Base-by-base conservation (phyloP, 2,888 invertebrate species). In the Polymixis lichenea region DNA sequence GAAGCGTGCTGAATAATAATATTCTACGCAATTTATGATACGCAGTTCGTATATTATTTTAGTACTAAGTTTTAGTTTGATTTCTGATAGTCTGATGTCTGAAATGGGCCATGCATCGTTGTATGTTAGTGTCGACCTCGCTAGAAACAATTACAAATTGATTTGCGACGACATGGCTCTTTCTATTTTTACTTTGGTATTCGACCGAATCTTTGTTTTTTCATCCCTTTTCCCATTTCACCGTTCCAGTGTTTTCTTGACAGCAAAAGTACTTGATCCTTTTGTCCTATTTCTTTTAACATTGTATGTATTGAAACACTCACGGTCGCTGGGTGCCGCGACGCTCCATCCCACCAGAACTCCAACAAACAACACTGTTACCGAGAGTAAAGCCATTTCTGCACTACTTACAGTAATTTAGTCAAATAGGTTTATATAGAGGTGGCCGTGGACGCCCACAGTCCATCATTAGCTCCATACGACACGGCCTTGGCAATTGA, bases 371-470 rank as follows among this genome's bases (percentile, higher is more conserved):
- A 86, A 90, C 92, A 95, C 90, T 85, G 89, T 90, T 80, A 92
- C 89, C 83, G 87, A 90, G 80, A 91, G 86, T 82, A 86, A 87
- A 86, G 89, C 89, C 95, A 96, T 95, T 87, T 90, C 88, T 89
- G 88, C 89, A 93, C 92, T 92, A 91, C 90, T 90, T 93, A 90
- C 90, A 89, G 88, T 88, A 87, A 90, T 93, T 90, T 90, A 90
- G 90, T 85, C 87, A 89, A 93, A 88, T 92, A 88, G 93, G 93
- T 92, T 93, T 95, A 95, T 96, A 95, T 96, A 95, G 89, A 85
- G 86, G 82, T 90, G 94, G 90, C 94, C 93, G 90, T 94, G 93
- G 86, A 91, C 93, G 92, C 95, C 95, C 94, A 96, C 96, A 80
- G 89, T 76, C 84, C 90, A 90, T 93, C 91, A 94, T 95, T 94